Evolutionary conservation across 2,888 invertebrate species (phyloP), one percentile per base, ranked within the genome.

Genomic region (Podabrus alpinus): DNA sequence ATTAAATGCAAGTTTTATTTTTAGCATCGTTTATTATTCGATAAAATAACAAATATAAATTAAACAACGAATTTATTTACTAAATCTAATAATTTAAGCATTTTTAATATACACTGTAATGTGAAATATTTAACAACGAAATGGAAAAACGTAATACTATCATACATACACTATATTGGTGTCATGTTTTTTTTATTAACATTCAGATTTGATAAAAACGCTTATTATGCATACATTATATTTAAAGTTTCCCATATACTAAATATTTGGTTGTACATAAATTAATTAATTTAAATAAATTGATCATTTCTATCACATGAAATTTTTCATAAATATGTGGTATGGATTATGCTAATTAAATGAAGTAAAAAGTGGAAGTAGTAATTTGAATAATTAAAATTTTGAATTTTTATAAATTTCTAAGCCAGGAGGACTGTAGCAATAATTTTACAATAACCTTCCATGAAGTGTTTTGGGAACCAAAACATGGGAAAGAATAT

Each of bases 51-150:
- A 45, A 45, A 45, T 45, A 45, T 45, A 45, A 45, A 45, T 45
- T 45, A 45, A 70, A 62, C 60, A 69, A 64, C 16, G 19, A 70
- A 64, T 64, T 17, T 64, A 45, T 64, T 62, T 62, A 70, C 19
- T 70, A 61, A 17, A 2, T 69, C 69, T 70, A 64, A 9, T 7
- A 70, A 19, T 64, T 16, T 45, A 70, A 70, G 70, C 64, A 70
- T 25, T 70, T 61, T 70, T 64, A 64, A 45, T 45, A 45, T 45
- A 45, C 45, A 45, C 9, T 45, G n/a, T 45, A 45, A 45, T n/a
- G 45, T 45, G 45, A 45, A 45, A 45, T 45, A 45, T 45, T 45
- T 45, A 45, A 45, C n/a, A 45, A 45, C 45, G 1, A n/a, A 45
- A 45, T 45, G 45, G n/a, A n/a, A 45, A n/a, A 45, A 45, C n/a